Evolutionary conservation across 2,888 invertebrate species (phyloP).

Genomic region (Ctenicera cuprea): DNA sequence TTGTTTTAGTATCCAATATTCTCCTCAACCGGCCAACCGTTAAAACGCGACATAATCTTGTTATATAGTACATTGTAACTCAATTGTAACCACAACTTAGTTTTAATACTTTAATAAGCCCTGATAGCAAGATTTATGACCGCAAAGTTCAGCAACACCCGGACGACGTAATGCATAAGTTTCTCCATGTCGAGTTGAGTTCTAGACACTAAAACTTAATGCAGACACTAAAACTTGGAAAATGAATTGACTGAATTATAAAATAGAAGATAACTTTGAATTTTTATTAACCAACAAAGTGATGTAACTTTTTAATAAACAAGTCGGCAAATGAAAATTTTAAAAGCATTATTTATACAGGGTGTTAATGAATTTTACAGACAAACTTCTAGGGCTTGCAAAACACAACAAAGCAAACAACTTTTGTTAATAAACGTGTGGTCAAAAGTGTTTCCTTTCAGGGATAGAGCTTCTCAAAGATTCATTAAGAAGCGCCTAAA

Average conservation of each 20-base stretch:
- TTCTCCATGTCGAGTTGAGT: constrained; percentile 25
- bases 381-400: no score
- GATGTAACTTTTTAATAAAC: no score
- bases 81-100: constrained; percentile 53
- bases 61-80: constrained; percentile 50
- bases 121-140: constrained; percentile 46
- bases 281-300: no score
- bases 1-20: constrained; percentile 50
- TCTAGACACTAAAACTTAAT: not conserved
- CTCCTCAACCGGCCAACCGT: constrained; percentile 48
- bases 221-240: not conserved
- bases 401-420: no score
- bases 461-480: no score
- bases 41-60: constrained; percentile 50
- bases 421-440: no score
- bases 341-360: no score
- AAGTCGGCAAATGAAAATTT: no score
- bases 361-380: no score
- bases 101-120: constrained; percentile 52
- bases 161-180: constrained; percentile 38
- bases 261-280: not conserved
- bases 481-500: no score
- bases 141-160: constrained; percentile 36
- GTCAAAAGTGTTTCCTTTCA: no score
- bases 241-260: not conserved